Conservation (phyloP, 53 echinoderm and acorn worm species). For the Henricia sp. region DNA sequence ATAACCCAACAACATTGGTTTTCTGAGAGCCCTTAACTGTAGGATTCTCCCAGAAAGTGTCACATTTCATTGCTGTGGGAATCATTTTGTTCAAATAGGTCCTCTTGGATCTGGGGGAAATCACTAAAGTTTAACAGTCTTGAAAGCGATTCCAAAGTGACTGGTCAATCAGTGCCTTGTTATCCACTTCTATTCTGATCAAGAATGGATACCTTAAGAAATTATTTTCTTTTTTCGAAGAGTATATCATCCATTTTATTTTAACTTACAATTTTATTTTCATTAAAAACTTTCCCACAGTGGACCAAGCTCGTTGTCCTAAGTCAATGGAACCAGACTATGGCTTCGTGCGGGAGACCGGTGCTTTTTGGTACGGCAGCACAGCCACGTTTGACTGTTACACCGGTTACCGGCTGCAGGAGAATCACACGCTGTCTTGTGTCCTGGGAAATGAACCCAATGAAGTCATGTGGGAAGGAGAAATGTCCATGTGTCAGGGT, state of each 20-base stretch:
- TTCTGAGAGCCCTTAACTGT: too few relatives aligned
- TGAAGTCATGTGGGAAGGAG: conserved; percentile 15
- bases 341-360: conserved; percentile 22
- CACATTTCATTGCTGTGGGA: too few relatives aligned
- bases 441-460: conserved; percentile 16
- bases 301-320: conserved; percentile 33
- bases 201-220: too few relatives aligned
- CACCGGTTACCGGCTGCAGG: conserved; percentile 4
- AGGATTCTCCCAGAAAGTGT: too few relatives aligned
- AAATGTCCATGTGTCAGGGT: conserved; percentile 1
- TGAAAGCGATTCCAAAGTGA: too few relatives aligned
- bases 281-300: background rate
- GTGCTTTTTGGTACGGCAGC: conserved; percentile 45
- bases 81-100: too few relatives aligned
- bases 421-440: background rate
- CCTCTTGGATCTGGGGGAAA: too few relatives aligned
- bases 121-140: too few relatives aligned
- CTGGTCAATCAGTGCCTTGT: too few relatives aligned
- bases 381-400: conserved; percentile 35
- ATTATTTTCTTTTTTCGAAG: too few relatives aligned
- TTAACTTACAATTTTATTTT: background rate
- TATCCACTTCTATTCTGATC: too few relatives aligned
- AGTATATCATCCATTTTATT: background rate
- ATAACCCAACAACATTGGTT: too few relatives aligned
- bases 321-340: conserved; percentile 10